phyloP scores from a whole-genome alignment of 2,113 vertebrate genomes.

The sheep (Ovis aries) region ARS-UI_Ramb_v3.0 NC_056063.1:19522501-19523000 shows the following conservation, averaged over 20 bases:
- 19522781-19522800: not conserved
- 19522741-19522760: not conserved
- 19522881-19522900: not conserved
- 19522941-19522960: not conserved
- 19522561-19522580: not conserved
- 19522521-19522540: not conserved
- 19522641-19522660: not conserved
- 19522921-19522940: not conserved
- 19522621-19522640: not conserved
- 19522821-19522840: not conserved
- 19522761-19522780: not conserved
- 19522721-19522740: not conserved
- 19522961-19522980: not conserved
- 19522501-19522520: accelerated
- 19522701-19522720: not conserved
- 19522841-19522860: too few species aligned
- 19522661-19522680: not conserved
- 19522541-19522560: not conserved
- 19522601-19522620: not conserved
- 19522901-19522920: not conserved
- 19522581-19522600: not conserved
- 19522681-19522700: not conserved
- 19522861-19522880: not conserved
- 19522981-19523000: not conserved
- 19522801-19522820: not conserved